These are phyloP conservation scores for Monarcha castaneiventris DNA, from an alignment of 2,113 vertebrate species.

Conservation along the genomic window DNA sequence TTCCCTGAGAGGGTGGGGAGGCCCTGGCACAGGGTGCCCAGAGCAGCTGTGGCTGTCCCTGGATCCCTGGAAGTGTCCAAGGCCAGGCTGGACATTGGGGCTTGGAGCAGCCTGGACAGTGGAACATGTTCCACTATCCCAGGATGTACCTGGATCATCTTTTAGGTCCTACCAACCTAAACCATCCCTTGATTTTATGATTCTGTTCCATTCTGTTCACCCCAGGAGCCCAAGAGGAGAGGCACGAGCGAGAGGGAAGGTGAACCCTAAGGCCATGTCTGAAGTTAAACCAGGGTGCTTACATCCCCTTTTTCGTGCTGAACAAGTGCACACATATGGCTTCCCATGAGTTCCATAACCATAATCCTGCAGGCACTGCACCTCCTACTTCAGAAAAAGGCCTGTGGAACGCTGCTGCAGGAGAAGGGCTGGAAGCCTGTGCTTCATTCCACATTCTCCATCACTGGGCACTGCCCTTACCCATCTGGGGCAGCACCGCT, in stretches of 20 bases:
- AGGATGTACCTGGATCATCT: neutral
- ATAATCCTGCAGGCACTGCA: neutral
- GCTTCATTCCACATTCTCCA: neutral
- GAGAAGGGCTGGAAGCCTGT: neutral
- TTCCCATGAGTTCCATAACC: neutral
- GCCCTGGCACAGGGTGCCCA: neutral
- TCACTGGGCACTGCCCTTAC: neutral
- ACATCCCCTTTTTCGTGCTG: neutral
- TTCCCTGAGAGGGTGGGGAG: accelerated
- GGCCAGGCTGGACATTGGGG: neutral
- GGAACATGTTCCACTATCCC: neutral
- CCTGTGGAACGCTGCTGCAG: neutral
- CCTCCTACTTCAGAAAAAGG: neutral
- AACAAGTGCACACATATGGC: neutral
- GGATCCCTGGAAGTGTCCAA: neutral
- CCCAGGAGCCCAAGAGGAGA: neutral
- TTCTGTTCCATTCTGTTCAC: neutral
- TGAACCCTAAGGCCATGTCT: neutral
- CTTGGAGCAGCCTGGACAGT: neutral
- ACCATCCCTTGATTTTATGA: neutral
- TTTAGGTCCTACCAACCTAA: neutral
- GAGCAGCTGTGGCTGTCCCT: neutral
- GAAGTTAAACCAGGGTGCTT: neutral
- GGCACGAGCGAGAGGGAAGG: neutral
- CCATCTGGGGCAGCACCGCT: neutral